These are phyloP conservation scores for Ceratina calcarata DNA, from an alignment of 1,140 invertebrate genomes.

Conservation along the genomic window DNA sequence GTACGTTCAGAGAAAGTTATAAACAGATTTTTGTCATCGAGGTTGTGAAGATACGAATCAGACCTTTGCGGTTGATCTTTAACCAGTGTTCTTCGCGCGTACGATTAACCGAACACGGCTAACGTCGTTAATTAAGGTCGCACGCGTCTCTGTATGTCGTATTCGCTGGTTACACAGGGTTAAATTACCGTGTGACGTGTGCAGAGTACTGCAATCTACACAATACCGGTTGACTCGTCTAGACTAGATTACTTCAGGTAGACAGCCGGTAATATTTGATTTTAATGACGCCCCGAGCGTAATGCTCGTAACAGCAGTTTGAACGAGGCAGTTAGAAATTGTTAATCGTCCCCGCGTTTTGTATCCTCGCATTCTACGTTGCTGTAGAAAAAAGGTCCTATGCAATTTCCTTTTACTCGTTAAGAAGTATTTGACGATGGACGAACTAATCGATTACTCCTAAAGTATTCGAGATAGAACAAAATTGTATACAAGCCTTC, in stretches of 20 bases:
- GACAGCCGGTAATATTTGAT: not conserved
- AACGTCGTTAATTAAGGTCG: conserved; percentile 4
- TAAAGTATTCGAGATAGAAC: too few species aligned
- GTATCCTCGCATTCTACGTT: not conserved
- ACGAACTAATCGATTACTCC: too few species aligned
- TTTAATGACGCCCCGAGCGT: not conserved
- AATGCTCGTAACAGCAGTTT: too few species aligned
- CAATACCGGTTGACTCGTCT: not conserved
- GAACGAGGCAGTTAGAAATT: not conserved
- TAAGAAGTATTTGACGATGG: too few species aligned
- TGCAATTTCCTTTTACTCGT: too few species aligned
- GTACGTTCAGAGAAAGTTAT: too few species aligned
- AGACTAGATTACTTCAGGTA: not conserved
- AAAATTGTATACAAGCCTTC: too few species aligned
- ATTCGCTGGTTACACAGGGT: not conserved
- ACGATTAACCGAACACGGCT: not conserved
- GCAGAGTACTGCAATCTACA: not conserved
- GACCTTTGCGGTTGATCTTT: too few species aligned
- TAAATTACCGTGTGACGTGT: not conserved
- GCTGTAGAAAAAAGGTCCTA: too few species aligned
- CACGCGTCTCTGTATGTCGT: not conserved
- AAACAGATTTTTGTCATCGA: too few species aligned
- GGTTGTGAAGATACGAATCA: too few species aligned
- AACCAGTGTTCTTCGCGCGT: too few species aligned
- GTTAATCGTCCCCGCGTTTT: not conserved